phyloP scores from a whole-genome alignment of 2,888 invertebrate genomes.

The Trimorus sp. region DNA sequence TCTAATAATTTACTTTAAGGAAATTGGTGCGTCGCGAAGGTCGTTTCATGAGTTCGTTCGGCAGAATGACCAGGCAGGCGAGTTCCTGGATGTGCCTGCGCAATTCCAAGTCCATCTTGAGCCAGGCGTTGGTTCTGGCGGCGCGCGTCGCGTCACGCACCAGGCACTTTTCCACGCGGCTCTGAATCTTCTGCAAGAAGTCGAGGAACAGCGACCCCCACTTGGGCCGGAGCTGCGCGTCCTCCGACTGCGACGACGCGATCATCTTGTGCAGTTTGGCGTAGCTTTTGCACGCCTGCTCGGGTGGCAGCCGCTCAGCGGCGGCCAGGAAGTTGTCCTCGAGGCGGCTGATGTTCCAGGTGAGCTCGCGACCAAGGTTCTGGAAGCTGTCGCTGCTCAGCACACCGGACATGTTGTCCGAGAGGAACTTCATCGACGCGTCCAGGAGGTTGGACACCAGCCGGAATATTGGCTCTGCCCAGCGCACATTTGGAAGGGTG shows the following conservation, averaged over 20 bases:
- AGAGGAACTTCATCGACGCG: constrained; percentile 90
- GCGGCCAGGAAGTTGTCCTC: constrained; percentile 91
- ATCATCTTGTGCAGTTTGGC: constrained; percentile 80
- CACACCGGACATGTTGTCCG: constrained; percentile 89
- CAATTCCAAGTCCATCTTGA: constrained; percentile 85
- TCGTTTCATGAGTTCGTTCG: constrained; percentile 80
- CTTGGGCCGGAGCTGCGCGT: constrained; percentile 81
- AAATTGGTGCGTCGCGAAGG: constrained; percentile 78
- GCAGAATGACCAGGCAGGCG: constrained; percentile 83
- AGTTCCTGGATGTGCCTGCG: constrained; percentile 86
- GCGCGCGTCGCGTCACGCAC: constrained; percentile 87
- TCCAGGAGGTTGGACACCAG: constrained; percentile 91
- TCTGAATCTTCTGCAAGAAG: constrained; percentile 85
- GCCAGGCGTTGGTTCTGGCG: constrained; percentile 86
- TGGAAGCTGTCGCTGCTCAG: constrained; percentile 86
- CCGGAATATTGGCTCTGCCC: constrained; percentile 91
- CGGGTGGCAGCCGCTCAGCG: constrained; percentile 90
- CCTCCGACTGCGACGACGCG: constrained; percentile 73
- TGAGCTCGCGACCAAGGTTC: constrained; percentile 87
- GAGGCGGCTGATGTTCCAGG: constrained; percentile 88
- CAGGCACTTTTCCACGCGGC: constrained; percentile 87
- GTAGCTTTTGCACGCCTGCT: constrained; percentile 92
- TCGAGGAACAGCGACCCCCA: constrained; percentile 84
- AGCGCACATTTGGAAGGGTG: constrained; percentile 89
- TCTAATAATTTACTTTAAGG: constrained; percentile 71